These are phyloP conservation scores for Toxonevra muliebris DNA, from an alignment of 2,888 invertebrate species.

Conservation along the genomic window DNA sequence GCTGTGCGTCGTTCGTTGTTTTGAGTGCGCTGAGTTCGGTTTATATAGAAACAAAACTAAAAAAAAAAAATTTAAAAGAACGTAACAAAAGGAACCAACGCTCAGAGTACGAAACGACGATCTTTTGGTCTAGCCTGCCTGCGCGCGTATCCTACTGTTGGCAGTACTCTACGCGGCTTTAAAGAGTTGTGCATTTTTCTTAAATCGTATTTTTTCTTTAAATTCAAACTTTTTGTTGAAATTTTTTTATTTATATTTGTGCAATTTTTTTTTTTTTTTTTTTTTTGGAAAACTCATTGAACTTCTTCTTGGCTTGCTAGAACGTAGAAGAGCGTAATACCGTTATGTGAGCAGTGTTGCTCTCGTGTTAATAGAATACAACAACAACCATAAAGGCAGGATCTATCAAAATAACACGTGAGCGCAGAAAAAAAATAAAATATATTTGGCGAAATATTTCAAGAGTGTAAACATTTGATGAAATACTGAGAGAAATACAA, in stretches of 20 bases:
- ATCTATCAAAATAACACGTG: constrained; percentile 7
- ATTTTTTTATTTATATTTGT: background rate
- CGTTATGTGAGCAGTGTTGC: background rate
- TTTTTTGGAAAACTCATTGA: background rate
- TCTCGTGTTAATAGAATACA: constrained; percentile 30
- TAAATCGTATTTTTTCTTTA: too few species aligned
- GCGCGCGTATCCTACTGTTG: too few species aligned
- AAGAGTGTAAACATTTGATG: background rate
- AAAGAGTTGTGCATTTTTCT: too few species aligned
- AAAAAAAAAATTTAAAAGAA: too few species aligned
- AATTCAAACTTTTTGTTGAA: background rate
- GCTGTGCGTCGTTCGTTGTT: constrained; percentile 29
- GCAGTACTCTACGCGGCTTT: too few species aligned
- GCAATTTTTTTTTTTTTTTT: constrained; percentile 8
- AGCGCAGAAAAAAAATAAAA: constrained; percentile 22
- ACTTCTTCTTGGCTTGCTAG: too few species aligned
- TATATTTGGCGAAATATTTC: background rate
- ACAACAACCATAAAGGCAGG: constrained; percentile 28
- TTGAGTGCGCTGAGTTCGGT: background rate
- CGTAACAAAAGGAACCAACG: too few species aligned
- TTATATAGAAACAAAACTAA: background rate
- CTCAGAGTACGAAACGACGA: too few species aligned
- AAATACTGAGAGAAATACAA: background rate
- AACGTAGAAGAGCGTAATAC: background rate
- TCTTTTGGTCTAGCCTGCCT: too few species aligned